A percentile compares a stretch with the other conserved stretches of the same genome.
phyloP scores from a whole-genome alignment of 1,140 invertebrate genomes.

The Scaptomyza montana region DNA sequence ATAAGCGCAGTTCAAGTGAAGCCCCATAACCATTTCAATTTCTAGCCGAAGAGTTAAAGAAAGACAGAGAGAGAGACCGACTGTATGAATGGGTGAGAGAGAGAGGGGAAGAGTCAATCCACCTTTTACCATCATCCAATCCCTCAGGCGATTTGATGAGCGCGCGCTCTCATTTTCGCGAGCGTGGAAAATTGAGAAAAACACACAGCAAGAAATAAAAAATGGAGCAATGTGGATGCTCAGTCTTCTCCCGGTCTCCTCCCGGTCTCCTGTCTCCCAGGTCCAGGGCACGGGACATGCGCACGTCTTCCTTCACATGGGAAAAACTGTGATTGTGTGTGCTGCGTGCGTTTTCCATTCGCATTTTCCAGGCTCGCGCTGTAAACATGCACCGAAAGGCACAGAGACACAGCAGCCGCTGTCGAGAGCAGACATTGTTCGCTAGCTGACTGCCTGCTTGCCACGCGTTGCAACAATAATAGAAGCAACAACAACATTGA shows the following conservation, averaged over 20 bases:
- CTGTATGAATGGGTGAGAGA: neutral
- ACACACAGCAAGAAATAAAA: conserved; percentile 42
- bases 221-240: conserved; percentile 48
- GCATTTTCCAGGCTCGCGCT: conserved; percentile 59
- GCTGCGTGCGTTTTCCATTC: conserved; percentile 61
- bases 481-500: conserved; percentile 5
- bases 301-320: conserved; percentile 68
- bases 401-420: conserved; percentile 65
- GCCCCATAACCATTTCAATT: conserved; percentile 43
- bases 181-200: conserved; percentile 75
- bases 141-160: conserved; percentile 21
- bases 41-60: conserved; percentile 49
- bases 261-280: conserved; percentile 10
- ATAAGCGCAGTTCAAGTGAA: conserved; percentile 27
- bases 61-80: neutral
- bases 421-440: conserved; percentile 51
- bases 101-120: conserved; percentile 27
- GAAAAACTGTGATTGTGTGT: conserved; percentile 30
- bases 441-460: conserved; percentile 38
- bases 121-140: conserved; percentile 5
- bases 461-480: conserved; percentile 49
- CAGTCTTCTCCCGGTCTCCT: neutral
- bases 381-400: neutral
- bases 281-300: conserved; percentile 66
- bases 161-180: conserved; percentile 78